Evolutionary conservation across 2,797 vertebrate species (phyloP), one percentile per base, ranked within the genome.

Genomic region (Enteromius afrohamiltoni): DNA sequence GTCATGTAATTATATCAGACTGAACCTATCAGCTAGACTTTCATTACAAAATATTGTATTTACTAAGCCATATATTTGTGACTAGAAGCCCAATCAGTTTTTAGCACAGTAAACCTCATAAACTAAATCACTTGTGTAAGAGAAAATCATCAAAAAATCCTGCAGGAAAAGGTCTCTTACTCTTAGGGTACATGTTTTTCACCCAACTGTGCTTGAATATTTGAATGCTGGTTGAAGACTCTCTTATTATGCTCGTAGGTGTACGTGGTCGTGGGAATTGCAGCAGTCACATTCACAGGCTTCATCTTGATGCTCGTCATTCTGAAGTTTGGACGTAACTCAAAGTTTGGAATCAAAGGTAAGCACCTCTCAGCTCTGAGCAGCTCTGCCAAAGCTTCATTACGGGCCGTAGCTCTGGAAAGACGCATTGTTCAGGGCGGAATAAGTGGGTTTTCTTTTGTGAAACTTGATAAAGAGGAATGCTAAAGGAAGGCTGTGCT

Each of bases 281-380:
- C 98, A 0, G 97, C 96, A 60, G 93, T 99, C 53, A 98, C 97
- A 65, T 98, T 98, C 91, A 96, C 96, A 45, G 97, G 97, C 86
- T 95, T 99, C 91, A 94, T 99, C 79, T 93, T 98, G 86, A 98
- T 98, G 95, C 91, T 99, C 83, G 95, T 98, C 88, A 96, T 99
- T 90, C 95, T 99, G 89, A 99, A 98, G 92, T 97, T 98, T 89
- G 97, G 97, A 89, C 97, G 97, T 84, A 98, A 98, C 87, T 99
- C 98, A 77, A 99, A 99, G 93, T 99, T 99, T 93, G 98, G 98
- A 91, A 97, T 99, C 94, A 99, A 99, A 98, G 98, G 98, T 99
- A 98, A 96, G 96, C 91, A 85, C 82, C 65, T 84, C 83, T 83
- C 76, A 37, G 77, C 75, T 13, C 58, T 58, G 62, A 47, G 19